Evolutionary conservation across 2,113 vertebrate genomes (phyloP), one percentile per base, ranked within the genome.

Genomic region (Rousettus leschenaultii): DNA sequence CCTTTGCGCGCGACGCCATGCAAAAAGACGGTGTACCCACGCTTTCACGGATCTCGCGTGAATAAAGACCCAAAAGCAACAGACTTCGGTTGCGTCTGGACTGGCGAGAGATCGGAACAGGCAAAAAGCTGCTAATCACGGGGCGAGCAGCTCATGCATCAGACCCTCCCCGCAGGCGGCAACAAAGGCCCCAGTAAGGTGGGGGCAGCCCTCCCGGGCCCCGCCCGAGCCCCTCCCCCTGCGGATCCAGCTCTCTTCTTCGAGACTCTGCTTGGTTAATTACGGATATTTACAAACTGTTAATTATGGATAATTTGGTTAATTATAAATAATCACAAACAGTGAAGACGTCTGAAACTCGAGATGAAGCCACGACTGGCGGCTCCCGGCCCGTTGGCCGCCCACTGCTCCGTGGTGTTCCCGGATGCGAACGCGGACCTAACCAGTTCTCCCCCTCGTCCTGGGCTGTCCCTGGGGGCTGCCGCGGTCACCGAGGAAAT

Each of bases 11-110:
- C 65, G n/a, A 24, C 70, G 26, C 78, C 51, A 35, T 3, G 12
- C 14, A 51, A 89, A 77, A 63, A 24, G 35, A 74, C 5, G 70
- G 16, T 53, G 87, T 48, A 73, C 48, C n/a, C 45, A 51, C 26
- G 68, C 43, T 77, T 14, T 66, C 21, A 12, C 40, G 0, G 1
- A 71, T 80, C 48, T 89, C 74, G 57, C 68, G 93, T 28, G 65
- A 92, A 93, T 4, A 40, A 65, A 82, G 70, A 83, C 43, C 51
- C 71, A 33, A 26, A 48, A n/a, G 55, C 43, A 80, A 61, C 0
- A 15, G 75, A 13, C 53, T 48, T n/a, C 11, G 0, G 0, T 0
- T 0, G 2, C 48, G 4, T 13, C 38, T 6, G 24, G 38, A 55
- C 24, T 3, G 33, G 43, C 35, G 0, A n/a, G n/a, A 70, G 35